These are phyloP conservation scores for Dryomyza anilis DNA, from an alignment of 2,888 invertebrate species.

Conservation along the genomic window DNA sequence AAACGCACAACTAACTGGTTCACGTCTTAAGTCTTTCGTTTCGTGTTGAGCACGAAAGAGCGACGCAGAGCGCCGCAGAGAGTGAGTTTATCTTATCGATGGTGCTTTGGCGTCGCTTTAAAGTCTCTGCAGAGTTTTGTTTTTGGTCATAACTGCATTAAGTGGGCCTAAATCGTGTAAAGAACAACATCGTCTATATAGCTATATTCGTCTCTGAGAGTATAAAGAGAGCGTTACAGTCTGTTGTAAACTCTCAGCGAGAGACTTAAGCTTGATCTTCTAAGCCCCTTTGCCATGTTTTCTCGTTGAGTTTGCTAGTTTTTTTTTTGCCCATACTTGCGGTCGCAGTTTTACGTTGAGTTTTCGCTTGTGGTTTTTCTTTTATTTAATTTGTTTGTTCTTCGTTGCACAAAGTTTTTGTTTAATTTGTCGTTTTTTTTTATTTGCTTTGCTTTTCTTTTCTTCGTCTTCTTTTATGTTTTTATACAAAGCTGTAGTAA, in stretches of 20 bases:
- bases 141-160: not conserved
- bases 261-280: not conserved
- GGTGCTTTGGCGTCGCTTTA: too few relatives aligned
- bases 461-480: too few relatives aligned
- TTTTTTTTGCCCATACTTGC: too few relatives aligned
- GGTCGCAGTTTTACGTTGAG: not conserved
- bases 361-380: not conserved
- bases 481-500: conserved; percentile 33
- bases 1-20: conserved; percentile 29
- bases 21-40: conserved; percentile 38
- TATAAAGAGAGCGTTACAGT: not conserved
- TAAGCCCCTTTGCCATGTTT: too few relatives aligned
- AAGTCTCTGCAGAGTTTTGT: not conserved
- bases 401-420: too few relatives aligned
- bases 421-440: conserved; percentile 9
- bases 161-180: not conserved
- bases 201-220: too few relatives aligned
- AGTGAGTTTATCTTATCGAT: too few relatives aligned
- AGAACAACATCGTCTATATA: too few relatives aligned
- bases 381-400: not conserved
- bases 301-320: too few relatives aligned
- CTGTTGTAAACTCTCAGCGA: too few relatives aligned
- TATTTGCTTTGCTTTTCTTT: too few relatives aligned
- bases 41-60: conserved; percentile 1
- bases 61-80: conserved; percentile 24